Conservation (phyloP, 2,888 invertebrate species). For the Microchrysa polita region DNA sequence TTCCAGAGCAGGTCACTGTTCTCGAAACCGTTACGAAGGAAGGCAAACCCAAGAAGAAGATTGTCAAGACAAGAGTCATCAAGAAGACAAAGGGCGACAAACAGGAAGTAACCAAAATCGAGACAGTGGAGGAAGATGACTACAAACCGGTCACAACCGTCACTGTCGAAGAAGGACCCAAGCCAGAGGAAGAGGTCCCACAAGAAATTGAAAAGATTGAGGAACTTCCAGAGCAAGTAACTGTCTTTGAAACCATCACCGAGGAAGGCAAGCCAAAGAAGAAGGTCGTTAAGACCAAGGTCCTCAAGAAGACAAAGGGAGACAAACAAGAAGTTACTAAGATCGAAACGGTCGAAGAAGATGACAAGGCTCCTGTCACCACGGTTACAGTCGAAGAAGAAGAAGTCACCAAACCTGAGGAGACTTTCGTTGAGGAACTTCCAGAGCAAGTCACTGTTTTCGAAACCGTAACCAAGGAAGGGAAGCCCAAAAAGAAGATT, state of each 20-base stretch:
- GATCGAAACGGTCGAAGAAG: conserved; percentile 57
- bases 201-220: conserved; percentile 53
- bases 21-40: conserved; percentile 58
- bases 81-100: conserved; percentile 61
- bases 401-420: conserved; percentile 46
- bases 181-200: conserved; percentile 44
- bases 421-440: conserved; percentile 51
- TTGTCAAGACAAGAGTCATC: conserved; percentile 60
- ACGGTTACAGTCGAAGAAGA: conserved; percentile 54
- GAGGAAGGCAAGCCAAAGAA: conserved; percentile 59
- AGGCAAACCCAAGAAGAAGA: conserved; percentile 59
- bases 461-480: conserved; percentile 56
- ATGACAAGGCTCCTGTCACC: conserved; percentile 57
- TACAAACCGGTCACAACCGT: conserved; percentile 60
- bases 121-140: conserved; percentile 59
- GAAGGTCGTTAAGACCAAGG: conserved; percentile 53
- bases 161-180: conserved; percentile 52
- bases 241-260: conserved; percentile 56
- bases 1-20: conserved; percentile 59
- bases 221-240: conserved; percentile 60
- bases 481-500: conserved; percentile 57
- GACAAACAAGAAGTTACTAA: conserved; percentile 56
- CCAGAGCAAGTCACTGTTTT: conserved; percentile 54
- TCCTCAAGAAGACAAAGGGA: conserved; percentile 49
- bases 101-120: conserved; percentile 63